Evolutionary conservation across 2,888 invertebrate genomes (phyloP).

Genomic region (Pocota personata): DNA sequence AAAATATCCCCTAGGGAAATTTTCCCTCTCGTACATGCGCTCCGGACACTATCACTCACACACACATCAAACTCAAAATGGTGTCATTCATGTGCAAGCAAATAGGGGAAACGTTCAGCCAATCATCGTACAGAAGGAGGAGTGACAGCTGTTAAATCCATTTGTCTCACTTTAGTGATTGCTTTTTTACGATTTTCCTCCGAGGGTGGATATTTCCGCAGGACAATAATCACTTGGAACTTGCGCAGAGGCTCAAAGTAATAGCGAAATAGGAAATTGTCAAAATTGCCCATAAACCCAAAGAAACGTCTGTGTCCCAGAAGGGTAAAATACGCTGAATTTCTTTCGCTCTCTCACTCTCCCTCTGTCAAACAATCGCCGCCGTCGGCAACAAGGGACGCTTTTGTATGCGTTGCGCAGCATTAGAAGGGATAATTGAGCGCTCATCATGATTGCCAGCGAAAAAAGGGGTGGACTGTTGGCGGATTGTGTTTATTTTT

Average conservation of each 20-base stretch:
- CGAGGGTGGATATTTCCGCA: constrained; percentile 40
- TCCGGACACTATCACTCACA: constrained; percentile 22
- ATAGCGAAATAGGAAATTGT: constrained; percentile 65
- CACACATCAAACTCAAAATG: constrained; percentile 75
- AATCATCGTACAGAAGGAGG: constrained; percentile 78
- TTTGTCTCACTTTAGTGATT: constrained; percentile 77
- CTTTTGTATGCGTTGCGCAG: constrained; percentile 58
- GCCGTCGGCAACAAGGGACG: constrained; percentile 16
- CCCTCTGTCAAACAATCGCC: constrained; percentile 12
- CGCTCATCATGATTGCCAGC: constrained; percentile 60
- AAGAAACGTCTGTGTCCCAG: constrained; percentile 32
- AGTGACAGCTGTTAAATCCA: constrained; percentile 76
- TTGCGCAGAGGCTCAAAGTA: constrained; percentile 76
- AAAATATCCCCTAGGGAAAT: constrained; percentile 63
- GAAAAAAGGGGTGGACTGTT: constrained; percentile 70
- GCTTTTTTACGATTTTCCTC: constrained; percentile 72
- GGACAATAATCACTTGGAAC: constrained; percentile 79
- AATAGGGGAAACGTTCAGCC: constrained; percentile 77
- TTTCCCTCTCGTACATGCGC: constrained; percentile 53
- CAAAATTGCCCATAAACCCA: constrained; percentile 57
- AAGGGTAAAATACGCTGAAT: constrained; percentile 75
- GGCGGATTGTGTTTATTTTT: constrained; percentile 67
- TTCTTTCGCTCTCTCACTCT: constrained; percentile 40
- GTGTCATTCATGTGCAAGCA: constrained; percentile 75
- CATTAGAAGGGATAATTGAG: constrained; percentile 67